These are phyloP conservation scores for Dendronephthya gigantea DNA, from an alignment of 64 coral and sea anemone species.

Conservation along the genomic window DNA sequence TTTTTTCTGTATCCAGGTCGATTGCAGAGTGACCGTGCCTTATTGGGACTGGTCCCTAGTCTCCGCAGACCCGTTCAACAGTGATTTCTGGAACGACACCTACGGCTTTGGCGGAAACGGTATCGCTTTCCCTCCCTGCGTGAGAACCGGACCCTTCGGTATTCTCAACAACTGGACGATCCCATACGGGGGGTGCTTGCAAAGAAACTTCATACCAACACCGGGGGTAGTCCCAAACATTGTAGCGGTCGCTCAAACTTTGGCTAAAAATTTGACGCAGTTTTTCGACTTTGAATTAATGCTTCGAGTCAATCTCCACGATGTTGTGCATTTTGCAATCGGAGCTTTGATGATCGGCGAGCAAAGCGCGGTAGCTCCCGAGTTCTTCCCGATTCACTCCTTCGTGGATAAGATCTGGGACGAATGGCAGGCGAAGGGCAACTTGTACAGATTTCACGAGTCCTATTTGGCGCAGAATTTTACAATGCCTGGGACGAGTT, in stretches of 20 bases:
- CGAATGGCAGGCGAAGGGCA: not conserved
- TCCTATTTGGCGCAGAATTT: not conserved
- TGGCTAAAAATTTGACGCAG: not conserved
- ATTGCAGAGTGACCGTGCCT: conserved; percentile 4
- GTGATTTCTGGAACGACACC: not conserved
- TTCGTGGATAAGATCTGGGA: conserved; percentile 2
- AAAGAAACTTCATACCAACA: not conserved
- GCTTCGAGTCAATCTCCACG: not conserved
- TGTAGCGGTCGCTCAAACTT: not conserved
- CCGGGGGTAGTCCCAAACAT: not conserved
- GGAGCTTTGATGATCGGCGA: not conserved
- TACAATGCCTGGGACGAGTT: not conserved
- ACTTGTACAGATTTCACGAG: not conserved
- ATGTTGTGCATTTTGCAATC: not conserved
- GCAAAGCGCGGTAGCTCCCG: not conserved
- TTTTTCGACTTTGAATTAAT: conserved; percentile 1
- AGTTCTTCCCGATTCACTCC: not conserved
- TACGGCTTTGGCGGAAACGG: conserved; percentile 12
- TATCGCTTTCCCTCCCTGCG: not conserved
- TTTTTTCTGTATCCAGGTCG: not conserved
- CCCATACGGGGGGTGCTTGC: not conserved
- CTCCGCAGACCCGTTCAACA: not conserved
- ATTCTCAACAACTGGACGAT: not conserved
- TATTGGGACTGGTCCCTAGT: conserved; percentile 12
- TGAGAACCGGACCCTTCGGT: not conserved